Percentiles rank a stretch among this genome's conserved stretches.
phyloP scores from a whole-genome alignment of 2,797 vertebrate genomes.

The Aulostomus chinensis region DNA sequence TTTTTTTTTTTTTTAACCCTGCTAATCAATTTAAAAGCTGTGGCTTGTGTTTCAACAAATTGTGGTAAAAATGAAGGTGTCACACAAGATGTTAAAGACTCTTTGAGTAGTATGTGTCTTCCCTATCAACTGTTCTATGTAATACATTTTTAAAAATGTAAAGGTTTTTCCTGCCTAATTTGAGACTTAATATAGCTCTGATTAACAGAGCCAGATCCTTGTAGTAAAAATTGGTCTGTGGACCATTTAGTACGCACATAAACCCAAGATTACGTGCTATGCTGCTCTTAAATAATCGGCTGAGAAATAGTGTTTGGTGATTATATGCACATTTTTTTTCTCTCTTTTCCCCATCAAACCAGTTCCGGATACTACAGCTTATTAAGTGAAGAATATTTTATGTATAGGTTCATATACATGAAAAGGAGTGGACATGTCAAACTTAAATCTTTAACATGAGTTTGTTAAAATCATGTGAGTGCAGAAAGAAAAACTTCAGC shows the following conservation, averaged over 20 bases:
- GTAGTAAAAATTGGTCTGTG: constrained; percentile 4
- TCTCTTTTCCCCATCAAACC: constrained; percentile 8
- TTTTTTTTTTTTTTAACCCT: too few species aligned
- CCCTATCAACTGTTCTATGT: not conserved
- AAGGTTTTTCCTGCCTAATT: too few species aligned
- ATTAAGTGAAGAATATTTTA: constrained; percentile 34
- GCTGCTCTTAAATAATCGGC: constrained; percentile 25
- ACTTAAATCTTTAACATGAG: constrained; percentile 39
- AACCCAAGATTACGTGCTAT: not conserved
- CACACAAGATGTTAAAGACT: too few species aligned
- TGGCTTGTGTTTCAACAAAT: too few species aligned
- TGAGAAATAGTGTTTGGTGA: constrained; percentile 4
- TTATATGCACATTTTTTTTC: too few species aligned
- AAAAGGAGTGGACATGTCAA: constrained; percentile 27
- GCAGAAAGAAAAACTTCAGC: constrained; percentile 21
- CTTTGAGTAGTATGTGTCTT: not conserved
- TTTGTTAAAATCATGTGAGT: constrained; percentile 39
- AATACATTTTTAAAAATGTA: not conserved
- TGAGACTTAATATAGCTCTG: too few species aligned
- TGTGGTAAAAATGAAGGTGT: too few species aligned
- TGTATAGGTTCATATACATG: constrained; percentile 18
- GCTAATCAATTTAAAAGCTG: too few species aligned
- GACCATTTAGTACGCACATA: constrained; percentile 14
- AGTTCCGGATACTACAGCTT: constrained; percentile 23
- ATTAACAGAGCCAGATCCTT: not conserved